phyloP scores from a whole-genome alignment of 2,888 invertebrate species.

The Diarsia brunnea region DNA sequence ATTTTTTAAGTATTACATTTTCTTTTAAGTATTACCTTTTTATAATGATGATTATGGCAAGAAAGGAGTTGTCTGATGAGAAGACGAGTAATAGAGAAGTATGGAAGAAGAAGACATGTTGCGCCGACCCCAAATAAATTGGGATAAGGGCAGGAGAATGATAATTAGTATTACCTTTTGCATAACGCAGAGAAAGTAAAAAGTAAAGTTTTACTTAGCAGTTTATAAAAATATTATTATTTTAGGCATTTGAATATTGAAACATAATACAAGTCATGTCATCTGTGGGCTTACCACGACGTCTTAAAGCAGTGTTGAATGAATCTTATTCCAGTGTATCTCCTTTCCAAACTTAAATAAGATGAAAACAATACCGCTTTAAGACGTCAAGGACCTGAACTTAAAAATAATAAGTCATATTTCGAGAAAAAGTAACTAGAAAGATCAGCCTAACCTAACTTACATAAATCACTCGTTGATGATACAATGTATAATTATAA shows the following conservation, averaged over 20 bases:
- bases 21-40: background rate
- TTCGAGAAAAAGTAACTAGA: background rate
- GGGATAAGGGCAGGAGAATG: background rate
- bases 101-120: background rate
- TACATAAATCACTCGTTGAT: background rate
- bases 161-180: background rate
- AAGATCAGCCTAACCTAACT: constrained; percentile 13
- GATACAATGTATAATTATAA: background rate
- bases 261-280: background rate
- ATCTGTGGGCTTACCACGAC: no score
- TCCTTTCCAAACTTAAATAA: no score
- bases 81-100: background rate
- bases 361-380: no score
- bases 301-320: no score
- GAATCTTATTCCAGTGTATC: no score
- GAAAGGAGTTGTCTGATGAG: background rate
- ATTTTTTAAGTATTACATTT: background rate
- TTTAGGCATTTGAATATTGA: background rate
- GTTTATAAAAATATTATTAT: background rate
- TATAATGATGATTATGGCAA: background rate
- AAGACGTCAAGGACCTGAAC: no score
- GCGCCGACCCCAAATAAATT: background rate
- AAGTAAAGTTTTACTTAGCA: background rate
- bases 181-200: background rate
- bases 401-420: constrained; percentile 4